Conservation (phyloP, 2,888 invertebrate genomes). For the Pharmacophagus antenor region DNA sequence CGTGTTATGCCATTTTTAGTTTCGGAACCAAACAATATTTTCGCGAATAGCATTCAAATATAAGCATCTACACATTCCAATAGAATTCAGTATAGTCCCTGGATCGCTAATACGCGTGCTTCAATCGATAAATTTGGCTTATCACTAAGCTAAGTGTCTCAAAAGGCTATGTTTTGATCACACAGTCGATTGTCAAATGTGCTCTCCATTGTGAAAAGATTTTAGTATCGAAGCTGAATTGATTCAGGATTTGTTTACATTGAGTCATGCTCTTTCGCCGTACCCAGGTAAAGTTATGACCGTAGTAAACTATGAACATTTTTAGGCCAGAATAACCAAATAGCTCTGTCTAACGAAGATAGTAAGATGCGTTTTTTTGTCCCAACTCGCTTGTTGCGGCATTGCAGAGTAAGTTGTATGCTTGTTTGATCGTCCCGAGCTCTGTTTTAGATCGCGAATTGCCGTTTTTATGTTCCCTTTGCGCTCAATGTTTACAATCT, state of each 20-base stretch:
- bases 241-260: slow-evolving; percentile 64
- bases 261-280: slow-evolving; percentile 51
- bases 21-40: slow-evolving; percentile 73
- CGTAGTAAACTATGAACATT: slow-evolving; percentile 1
- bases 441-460: slow-evolving; percentile 57
- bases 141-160: slow-evolving; percentile 40
- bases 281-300: slow-evolving; percentile 48
- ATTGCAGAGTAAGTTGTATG: slow-evolving; percentile 34
- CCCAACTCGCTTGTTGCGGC: slow-evolving; percentile 34
- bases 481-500: slow-evolving; percentile 68
- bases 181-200: slow-evolving; percentile 65
- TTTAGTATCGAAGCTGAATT: slow-evolving; percentile 51
- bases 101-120: slow-evolving; percentile 48
- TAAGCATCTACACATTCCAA: slow-evolving; percentile 44
- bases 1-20: slow-evolving; percentile 80
- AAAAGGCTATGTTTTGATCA: slow-evolving; percentile 78
- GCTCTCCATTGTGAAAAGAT: slow-evolving; percentile 64
- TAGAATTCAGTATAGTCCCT: slow-evolving; percentile 42
- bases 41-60: slow-evolving; percentile 61
- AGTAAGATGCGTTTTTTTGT: slow-evolving; percentile 39
- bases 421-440: slow-evolving; percentile 39
- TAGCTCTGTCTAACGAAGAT: slow-evolving; percentile 19
- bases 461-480: slow-evolving; percentile 63
- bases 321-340: slow-evolving; percentile 6
- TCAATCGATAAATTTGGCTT: slow-evolving; percentile 38